Base-by-base conservation (phyloP, 2,888 invertebrate species). In the Digitonthophagus gazella region DNA sequence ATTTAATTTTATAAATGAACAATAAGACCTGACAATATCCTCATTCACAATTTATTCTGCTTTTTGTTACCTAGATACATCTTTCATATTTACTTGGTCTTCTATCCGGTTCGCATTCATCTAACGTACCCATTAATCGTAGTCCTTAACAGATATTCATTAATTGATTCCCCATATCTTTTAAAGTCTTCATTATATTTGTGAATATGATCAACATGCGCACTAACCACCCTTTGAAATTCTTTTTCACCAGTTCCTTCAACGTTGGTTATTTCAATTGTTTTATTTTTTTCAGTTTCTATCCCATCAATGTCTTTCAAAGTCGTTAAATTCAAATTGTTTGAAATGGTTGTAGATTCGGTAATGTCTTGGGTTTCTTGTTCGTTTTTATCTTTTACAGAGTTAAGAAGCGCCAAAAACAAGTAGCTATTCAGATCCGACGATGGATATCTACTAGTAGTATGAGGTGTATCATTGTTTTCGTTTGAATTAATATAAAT, bases 71-170 rank as follows among this genome's bases (percentile, higher is more conserved):
- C 1, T 56, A 67, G 64, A 73, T 76, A 77, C 89, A 90, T 58
- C 91, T 85, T 5, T 92, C 91, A 69, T 86, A 85, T n/a, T 87
- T 85, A 78, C 93, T 90, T 28, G 92, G 86, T 74, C 85, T 85
- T 75, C 89, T 85, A 64, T 88, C 91, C 0, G 92, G 92, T 15
- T 91, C 92, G 79, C 93, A 93, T 78, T 92, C 90, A 77, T 92
- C 92, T 65, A 85, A 85, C 14, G 78, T 81, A 15, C 88, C 90
- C 0, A 91, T 87, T 84, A 73, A 83, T 75, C 57, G 74, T 75
- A 67, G 80, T 79, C 55, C 75, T 78, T 63, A 72, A 72, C 4
- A 71, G 71, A 66, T 76, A 75, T 58, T 75, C 76, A 3, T 72
- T 16, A 14, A 57, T 0, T 15, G n/a, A 69, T 5, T 74, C 74